Percentiles rank a stretch among this genome's conserved stretches.
Conservation (phyloP, 2,113 vertebrate genomes). For the Vidua chalybeata region DNA sequence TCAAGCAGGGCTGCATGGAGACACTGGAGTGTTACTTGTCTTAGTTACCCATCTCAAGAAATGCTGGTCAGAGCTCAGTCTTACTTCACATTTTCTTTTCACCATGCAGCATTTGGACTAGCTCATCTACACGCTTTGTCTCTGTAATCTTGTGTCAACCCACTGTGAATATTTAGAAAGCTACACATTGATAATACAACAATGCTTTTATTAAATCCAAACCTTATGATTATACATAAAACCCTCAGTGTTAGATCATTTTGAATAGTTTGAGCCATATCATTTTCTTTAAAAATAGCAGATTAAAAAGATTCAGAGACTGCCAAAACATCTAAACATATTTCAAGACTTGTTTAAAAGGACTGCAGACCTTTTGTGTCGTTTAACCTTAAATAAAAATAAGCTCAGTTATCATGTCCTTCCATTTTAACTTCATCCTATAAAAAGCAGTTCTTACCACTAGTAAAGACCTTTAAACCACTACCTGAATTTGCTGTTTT, state of each 20-base stretch:
- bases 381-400: not conserved
- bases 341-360: not conserved
- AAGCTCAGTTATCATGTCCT: not conserved
- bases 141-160: not conserved
- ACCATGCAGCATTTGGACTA: not conserved
- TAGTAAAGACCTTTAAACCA: not conserved
- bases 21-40: not conserved
- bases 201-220: not conserved
- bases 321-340: not conserved
- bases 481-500: not conserved
- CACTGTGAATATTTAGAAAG: not conserved
- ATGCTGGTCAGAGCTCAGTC: not conserved
- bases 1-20: rapidly evolving
- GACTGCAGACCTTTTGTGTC: not conserved
- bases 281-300: not conserved
- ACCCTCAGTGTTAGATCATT: not conserved
- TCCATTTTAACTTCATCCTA: not conserved
- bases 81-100: not conserved
- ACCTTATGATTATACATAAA: not conserved
- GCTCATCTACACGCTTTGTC: not conserved
- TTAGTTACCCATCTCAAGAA: not conserved
- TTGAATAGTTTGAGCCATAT: not conserved
- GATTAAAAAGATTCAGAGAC: not conserved
- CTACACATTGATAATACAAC: not conserved
- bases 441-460: not conserved